These are phyloP conservation scores for Aphis craccivora DNA, from an alignment of 1,140 invertebrate genomes.

Conservation along the genomic window DNA sequence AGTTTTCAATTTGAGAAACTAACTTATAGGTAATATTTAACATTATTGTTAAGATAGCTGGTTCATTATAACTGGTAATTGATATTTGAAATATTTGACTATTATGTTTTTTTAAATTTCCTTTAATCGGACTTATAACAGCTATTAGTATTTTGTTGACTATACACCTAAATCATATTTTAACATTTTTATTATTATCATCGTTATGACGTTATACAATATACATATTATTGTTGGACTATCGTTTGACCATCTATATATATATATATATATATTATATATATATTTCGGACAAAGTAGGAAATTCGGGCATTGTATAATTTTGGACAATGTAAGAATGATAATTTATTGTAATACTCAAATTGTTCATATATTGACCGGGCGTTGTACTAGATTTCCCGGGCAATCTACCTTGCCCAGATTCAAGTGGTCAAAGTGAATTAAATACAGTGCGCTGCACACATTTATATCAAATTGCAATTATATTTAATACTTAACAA, in stretches of 20 bases:
- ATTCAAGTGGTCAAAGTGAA: no score
- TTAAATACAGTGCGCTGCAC: no score
- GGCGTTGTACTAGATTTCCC: no score
- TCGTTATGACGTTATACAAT: neutral
- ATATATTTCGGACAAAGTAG: no score
- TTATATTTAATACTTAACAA: no score
- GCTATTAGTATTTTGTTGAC: neutral
- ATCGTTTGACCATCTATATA: neutral
- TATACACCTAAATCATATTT: conserved; percentile 21
- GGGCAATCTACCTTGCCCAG: no score
- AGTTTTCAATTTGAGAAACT: neutral
- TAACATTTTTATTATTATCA: neutral
- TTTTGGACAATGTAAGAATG: no score
- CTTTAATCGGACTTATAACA: neutral
- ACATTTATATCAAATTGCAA: no score
- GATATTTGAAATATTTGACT: conserved; percentile 33
- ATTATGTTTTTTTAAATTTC: neutral
- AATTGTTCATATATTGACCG: no score
- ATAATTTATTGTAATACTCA: no score
- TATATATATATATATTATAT: neutral
- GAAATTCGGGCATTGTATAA: no score
- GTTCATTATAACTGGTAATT: conserved; percentile 5
- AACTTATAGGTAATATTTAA: conserved; percentile 15
- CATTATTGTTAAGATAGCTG: conserved; percentile 43
- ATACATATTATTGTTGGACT: neutral